Percentiles rank a stretch among this genome's conserved stretches.
These are phyloP conservation scores for Chaunax sp. DNA, from an alignment of 2,797 vertebrate genomes.

Conservation along the genomic window DNA sequence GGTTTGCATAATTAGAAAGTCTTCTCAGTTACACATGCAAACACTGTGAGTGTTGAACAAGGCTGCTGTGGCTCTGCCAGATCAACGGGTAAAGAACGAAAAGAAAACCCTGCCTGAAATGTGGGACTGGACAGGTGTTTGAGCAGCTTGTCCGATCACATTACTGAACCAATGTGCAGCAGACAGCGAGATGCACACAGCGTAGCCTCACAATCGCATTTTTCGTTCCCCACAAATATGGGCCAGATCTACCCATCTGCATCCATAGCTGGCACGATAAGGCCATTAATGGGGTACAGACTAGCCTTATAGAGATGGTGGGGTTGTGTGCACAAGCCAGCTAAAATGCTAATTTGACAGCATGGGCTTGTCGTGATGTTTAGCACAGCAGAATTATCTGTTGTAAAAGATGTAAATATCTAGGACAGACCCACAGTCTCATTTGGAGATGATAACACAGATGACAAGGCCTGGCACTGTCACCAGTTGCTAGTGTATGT, in stretches of 20 bases:
- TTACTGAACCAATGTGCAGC: constrained; percentile 85
- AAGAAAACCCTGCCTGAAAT: constrained; percentile 81
- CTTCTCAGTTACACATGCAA: constrained; percentile 76
- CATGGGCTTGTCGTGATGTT: constrained; percentile 69
- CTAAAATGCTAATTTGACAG: constrained; percentile 81
- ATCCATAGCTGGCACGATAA: constrained; percentile 75
- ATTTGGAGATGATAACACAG: constrained; percentile 79
- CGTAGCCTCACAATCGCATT: constrained; percentile 90
- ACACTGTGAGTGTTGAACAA: constrained; percentile 82
- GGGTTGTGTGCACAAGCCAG: constrained; percentile 64
- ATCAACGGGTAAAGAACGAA: constrained; percentile 80
- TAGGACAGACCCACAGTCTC: constrained; percentile 78
- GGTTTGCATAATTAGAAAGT: constrained; percentile 76
- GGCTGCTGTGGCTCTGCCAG: constrained; percentile 80
- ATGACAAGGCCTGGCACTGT: constrained; percentile 83
- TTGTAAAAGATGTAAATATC: constrained; percentile 81
- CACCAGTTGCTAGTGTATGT: constrained; percentile 80
- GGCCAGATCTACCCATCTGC: constrained; percentile 71
- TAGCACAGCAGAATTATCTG: constrained; percentile 72
- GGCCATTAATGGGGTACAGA: constrained; percentile 75
- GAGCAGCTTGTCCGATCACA: constrained; percentile 84
- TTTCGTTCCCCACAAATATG: constrained; percentile 73
- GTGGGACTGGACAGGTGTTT: constrained; percentile 85
- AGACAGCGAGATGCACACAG: constrained; percentile 84
- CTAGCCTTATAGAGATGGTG: constrained; percentile 67